A percentile compares a stretch with the other conserved stretches of the same genome.
These are phyloP conservation scores for Hemitrygon akajei DNA, from an alignment of 2,797 vertebrate species.

Conservation along the genomic window DNA sequence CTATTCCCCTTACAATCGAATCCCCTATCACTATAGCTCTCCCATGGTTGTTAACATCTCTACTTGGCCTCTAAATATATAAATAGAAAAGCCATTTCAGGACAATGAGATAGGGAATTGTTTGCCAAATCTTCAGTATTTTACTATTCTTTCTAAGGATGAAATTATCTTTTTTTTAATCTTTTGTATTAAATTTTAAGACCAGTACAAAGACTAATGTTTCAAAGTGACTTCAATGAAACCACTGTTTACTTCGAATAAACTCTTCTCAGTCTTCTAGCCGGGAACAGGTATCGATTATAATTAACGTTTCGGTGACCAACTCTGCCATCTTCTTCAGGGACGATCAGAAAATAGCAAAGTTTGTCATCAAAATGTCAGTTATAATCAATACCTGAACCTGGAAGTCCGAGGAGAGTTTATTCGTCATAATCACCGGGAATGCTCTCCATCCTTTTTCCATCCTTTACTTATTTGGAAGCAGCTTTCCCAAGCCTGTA, in stretches of 20 bases:
- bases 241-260: neutral
- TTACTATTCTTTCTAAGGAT: neutral
- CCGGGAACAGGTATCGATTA: too few species aligned
- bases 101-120: too few species aligned
- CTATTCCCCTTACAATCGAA: too few species aligned
- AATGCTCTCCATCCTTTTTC: too few species aligned
- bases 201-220: neutral
- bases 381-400: too few species aligned
- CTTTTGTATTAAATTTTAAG: neutral
- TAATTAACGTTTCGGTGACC: too few species aligned
- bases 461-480: neutral
- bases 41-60: neutral
- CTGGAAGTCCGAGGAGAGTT: too few species aligned
- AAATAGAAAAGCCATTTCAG: neutral
- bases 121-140: neutral
- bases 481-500: neutral
- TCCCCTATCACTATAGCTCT: neutral
- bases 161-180: neutral
- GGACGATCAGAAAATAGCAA: too few species aligned
- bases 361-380: too few species aligned
- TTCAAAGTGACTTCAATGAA: neutral
- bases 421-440: too few species aligned
- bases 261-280: too few species aligned
- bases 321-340: too few species aligned
- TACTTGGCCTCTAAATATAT: neutral